These are phyloP conservation scores for Buceros bicornis DNA, from an alignment of 2,797 vertebrate genomes.

Conservation along the genomic window DNA sequence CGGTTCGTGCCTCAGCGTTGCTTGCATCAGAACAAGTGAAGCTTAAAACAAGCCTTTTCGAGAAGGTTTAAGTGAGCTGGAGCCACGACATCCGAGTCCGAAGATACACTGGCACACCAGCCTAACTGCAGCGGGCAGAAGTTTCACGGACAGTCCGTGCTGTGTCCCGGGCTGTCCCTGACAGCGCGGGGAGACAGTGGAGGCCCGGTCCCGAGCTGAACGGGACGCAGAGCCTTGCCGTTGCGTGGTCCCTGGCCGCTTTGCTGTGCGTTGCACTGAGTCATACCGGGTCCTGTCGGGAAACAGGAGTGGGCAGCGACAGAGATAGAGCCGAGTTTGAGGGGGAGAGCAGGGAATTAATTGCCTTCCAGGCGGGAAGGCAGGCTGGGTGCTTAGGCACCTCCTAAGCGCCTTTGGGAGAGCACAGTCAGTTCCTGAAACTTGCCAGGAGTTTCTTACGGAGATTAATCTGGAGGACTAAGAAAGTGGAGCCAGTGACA, in stretches of 20 bases:
- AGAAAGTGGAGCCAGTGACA: slow-evolving; percentile 82
- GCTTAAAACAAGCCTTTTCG: not conserved
- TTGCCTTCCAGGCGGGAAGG: not conserved
- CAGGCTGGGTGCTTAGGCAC: not conserved
- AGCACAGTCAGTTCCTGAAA: not conserved
- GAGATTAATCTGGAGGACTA: slow-evolving; percentile 80
- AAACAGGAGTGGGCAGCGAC: not conserved
- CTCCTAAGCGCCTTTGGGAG: not conserved
- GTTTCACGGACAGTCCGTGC: too few species aligned
- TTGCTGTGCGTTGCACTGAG: accelerated
- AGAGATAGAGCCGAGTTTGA: not conserved
- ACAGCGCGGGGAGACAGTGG: not conserved
- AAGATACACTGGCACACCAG: accelerated
- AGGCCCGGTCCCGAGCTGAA: not conserved
- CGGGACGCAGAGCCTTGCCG: not conserved
- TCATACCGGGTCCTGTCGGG: accelerated
- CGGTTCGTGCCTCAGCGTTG: accelerated
- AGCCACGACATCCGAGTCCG: too few species aligned
- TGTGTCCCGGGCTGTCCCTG: not conserved
- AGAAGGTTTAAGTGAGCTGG: not conserved
- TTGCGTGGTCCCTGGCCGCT: not conserved
- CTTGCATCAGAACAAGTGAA: not conserved
- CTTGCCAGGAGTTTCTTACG: not conserved
- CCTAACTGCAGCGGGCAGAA: not conserved
- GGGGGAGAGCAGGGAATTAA: not conserved